Evolutionary conservation across 2,888 invertebrate species (phyloP).

Genomic region (Himalopsyche tibetana): DNA sequence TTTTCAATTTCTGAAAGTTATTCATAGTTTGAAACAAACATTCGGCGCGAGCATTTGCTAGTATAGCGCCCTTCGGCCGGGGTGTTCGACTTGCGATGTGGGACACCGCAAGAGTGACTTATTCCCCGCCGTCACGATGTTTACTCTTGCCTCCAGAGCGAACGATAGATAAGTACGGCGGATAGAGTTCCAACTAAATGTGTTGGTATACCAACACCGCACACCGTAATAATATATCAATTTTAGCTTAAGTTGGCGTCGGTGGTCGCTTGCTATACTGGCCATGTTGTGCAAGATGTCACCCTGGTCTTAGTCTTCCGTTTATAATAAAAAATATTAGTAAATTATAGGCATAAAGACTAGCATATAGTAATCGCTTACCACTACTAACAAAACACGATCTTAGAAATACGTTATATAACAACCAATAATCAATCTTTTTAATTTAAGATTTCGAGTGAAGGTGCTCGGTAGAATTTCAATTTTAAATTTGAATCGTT

Average conservation of each 20-base stretch:
- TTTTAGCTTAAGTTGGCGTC: background rate
- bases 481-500: too few species aligned
- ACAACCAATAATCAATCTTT: too few species aligned
- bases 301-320: too few species aligned
- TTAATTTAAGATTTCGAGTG: too few species aligned
- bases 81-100: slow-evolving; percentile 42
- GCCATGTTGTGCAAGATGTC: too few species aligned
- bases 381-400: too few species aligned
- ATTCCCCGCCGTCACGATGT: slow-evolving; percentile 56
- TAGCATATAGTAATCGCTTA: too few species aligned
- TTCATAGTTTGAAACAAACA: background rate
- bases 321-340: too few species aligned
- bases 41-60: background rate
- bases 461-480: too few species aligned
- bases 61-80: background rate
- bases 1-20: slow-evolving; percentile 15
- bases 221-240: slow-evolving; percentile 15
- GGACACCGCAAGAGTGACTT: slow-evolving; percentile 57
- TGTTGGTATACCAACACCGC: slow-evolving; percentile 26
- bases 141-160: slow-evolving; percentile 48
- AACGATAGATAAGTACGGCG: slow-evolving; percentile 56
- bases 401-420: too few species aligned
- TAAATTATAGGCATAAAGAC: too few species aligned
- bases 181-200: slow-evolving; percentile 55
- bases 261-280: background rate